A percentile compares a stretch with the other conserved stretches of the same genome.
phyloP scores from a whole-genome alignment of 1,140 invertebrate species.

The Drosophila auraria region DNA sequence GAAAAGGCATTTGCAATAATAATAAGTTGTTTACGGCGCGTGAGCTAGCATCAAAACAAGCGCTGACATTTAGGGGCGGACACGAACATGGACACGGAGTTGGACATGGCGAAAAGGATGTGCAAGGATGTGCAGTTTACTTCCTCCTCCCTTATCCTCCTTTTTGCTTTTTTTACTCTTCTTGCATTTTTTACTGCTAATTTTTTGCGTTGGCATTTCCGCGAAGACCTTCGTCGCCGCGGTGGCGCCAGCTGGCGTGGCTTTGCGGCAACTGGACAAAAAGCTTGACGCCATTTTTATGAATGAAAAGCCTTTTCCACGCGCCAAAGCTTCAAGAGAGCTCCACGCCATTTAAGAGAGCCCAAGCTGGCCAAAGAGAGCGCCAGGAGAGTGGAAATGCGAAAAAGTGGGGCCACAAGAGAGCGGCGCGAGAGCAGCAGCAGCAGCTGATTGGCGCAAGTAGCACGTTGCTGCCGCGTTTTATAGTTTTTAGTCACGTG shows the following conservation, averaged over 20 bases:
- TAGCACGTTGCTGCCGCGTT: constrained; percentile 38
- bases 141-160: constrained; percentile 1
- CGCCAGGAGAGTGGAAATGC: constrained; percentile 12
- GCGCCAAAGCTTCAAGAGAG: constrained; percentile 46
- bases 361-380: neutral
- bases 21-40: constrained; percentile 83
- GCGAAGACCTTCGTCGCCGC: constrained; percentile 23
- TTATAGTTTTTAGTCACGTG: constrained; percentile 41
- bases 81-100: constrained; percentile 65
- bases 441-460: constrained; percentile 49
- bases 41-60: constrained; percentile 82
- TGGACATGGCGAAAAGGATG: constrained; percentile 45
- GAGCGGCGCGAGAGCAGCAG: constrained; percentile 11
- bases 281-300: constrained; percentile 80
- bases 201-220: constrained; percentile 35
- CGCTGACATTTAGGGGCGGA: constrained; percentile 82
- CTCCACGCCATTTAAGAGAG: constrained; percentile 14
- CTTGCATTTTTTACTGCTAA: constrained; percentile 21
- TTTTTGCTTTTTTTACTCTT: neutral
- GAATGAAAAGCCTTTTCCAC: constrained; percentile 74
- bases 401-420: neutral
- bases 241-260: constrained; percentile 71
- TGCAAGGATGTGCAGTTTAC: constrained; percentile 47
- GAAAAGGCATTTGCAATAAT: constrained; percentile 72
- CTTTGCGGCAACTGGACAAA: constrained; percentile 65